Evolutionary conservation across 2,797 vertebrate species (phyloP), one percentile per base, ranked within the genome.

Genomic region (Spinus olivaceus): DNA sequence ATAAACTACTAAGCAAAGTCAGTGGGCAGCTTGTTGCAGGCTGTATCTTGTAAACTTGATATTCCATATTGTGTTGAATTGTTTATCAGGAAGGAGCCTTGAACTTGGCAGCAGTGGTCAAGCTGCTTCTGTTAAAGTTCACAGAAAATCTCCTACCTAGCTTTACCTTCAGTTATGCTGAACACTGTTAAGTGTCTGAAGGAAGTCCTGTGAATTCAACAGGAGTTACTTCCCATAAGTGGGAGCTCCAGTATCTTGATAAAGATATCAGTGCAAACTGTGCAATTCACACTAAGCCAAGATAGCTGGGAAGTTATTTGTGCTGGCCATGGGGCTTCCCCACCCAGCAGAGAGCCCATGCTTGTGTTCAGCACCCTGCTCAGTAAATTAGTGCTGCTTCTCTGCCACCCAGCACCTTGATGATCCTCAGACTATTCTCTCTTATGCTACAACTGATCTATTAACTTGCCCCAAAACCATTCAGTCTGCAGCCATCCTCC

Each of bases 201-300:
- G 39, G 39, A 84, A 84, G 30, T 87, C 84, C 87, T 82, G 47
- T 50, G 49, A 59, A 85, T 74, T 44, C 72, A 41, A 14, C 35
- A 60, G 80, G 47, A 88, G 65, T 66, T 77, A 32, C 37, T 92
- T 86, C 67, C 72, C 56, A 27, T 73, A 27, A 27, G 19, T 30
- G 15, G 47, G 51, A 86, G 39, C 80, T 59, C 20, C 0, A 0
- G 19, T 51, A 30, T 49, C 77, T 81, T 28, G 25, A 50, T 79
- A 15, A 77, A 81, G 57, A 54, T 80, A 83, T 66, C 76, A 41
- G 39, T 22, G 18, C 17, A 23, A 79, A 37, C 64, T 39, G 20
- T 57, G 64, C 25, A 56, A 81, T 54, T 88, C 50, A 28, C 2
- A 2, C 53, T 47, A 72, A 86, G 51, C 53, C 51, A 25, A 72